Evolutionary conservation across 2,113 vertebrate species (phyloP).

Genomic region (Bos indicus): DNA sequence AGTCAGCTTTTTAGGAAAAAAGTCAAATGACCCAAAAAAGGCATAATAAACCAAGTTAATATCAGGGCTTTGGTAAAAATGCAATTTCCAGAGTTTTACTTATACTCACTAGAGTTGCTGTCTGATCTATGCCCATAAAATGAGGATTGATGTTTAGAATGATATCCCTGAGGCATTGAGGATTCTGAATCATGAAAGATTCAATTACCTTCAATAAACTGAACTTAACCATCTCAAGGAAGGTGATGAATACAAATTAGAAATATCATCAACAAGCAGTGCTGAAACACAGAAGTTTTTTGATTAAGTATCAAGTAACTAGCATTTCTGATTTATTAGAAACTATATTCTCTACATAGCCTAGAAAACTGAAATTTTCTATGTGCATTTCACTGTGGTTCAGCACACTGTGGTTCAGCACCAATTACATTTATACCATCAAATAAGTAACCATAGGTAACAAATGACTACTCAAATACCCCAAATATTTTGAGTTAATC

Average conservation of each 20-base stretch:
- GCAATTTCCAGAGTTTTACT: slow-evolving; percentile 55
- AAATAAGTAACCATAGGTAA: background rate
- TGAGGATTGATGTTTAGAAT: slow-evolving; percentile 68
- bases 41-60: slow-evolving; percentile 41
- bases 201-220: slow-evolving; percentile 75
- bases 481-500: background rate
- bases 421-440: background rate
- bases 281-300: slow-evolving; percentile 30
- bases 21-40: background rate
- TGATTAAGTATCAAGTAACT: slow-evolving; percentile 42
- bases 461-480: background rate
- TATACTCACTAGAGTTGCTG: slow-evolving; percentile 46
- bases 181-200: slow-evolving; percentile 69
- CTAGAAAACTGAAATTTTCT: background rate
- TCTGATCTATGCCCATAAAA: slow-evolving; percentile 68
- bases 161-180: slow-evolving; percentile 51
- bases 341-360: background rate
- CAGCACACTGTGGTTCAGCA: background rate
- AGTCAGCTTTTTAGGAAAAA: background rate
- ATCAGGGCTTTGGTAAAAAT: slow-evolving; percentile 41
- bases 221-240: slow-evolving; percentile 68
- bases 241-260: slow-evolving; percentile 63
- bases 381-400: background rate
- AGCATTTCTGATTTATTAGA: slow-evolving; percentile 36
- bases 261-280: slow-evolving; percentile 52